Percentiles rank a stretch among this genome's conserved stretches.
phyloP scores from a whole-genome alignment of 2,888 invertebrate species.

The Lepidochitona cinerea region DNA sequence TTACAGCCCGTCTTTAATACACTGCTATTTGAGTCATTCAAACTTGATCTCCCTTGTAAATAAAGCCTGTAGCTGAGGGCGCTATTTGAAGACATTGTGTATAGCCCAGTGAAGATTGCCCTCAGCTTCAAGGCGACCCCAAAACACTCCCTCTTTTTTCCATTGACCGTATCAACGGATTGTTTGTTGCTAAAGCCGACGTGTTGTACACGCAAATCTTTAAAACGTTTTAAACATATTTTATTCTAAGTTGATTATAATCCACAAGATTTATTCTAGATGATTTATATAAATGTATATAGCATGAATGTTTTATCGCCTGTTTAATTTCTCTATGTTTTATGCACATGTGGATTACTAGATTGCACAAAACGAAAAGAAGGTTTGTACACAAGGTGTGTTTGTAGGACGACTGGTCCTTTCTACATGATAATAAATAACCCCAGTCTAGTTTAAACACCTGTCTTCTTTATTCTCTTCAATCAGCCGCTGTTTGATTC shows the following conservation, averaged over 20 bases:
- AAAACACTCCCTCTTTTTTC: neutral
- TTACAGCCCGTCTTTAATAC: neutral
- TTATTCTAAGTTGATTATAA: constrained; percentile 3
- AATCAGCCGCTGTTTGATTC: too few relatives aligned
- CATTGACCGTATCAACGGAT: neutral
- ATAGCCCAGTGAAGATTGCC: neutral
- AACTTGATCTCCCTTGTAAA: neutral
- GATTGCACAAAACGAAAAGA: too few relatives aligned
- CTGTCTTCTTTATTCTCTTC: neutral
- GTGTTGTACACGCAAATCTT: neutral
- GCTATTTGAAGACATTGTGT: neutral
- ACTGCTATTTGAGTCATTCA: neutral
- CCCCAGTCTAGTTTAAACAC: neutral
- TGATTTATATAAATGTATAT: constrained; percentile 6
- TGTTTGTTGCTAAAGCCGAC: neutral
- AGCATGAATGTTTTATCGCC: neutral
- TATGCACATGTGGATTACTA: too few relatives aligned
- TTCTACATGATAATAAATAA: constrained; percentile 3
- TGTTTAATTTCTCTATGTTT: neutral
- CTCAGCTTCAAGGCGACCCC: neutral
- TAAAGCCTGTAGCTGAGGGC: neutral
- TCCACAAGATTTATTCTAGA: constrained; percentile 1
- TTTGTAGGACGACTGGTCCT: too few relatives aligned
- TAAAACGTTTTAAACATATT: neutral
- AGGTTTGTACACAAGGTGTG: too few relatives aligned